Evolutionary conservation across 2,888 invertebrate species (phyloP), one percentile per base, ranked within the genome.

Genomic region (Melanophora roralis): DNA sequence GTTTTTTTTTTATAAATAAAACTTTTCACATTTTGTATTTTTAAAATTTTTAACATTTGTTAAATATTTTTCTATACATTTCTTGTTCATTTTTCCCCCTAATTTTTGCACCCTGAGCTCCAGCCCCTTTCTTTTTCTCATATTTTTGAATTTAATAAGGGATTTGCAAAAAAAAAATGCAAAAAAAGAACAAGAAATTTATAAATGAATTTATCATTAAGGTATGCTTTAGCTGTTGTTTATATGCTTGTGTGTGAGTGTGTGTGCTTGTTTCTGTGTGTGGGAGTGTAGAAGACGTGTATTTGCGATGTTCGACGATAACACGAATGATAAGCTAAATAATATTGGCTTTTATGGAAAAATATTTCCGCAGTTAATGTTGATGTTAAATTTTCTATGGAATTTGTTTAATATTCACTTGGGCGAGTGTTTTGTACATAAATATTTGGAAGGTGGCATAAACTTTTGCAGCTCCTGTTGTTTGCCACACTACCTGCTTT

Each of bases 281-380:
- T 43, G 62, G 16, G 40, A 27, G 14, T 40, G 59, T 59, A 14
- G 9, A 9, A n/a, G 6, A n/a, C 3, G 38, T 59, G 23, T 27
- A 59, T 16, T 14, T 12, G 43, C 11, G 9, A 21, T n/a, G n/a
- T 12, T 9, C 23, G 14, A 5, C 9, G 19, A 4, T 9, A 16
- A 16, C 8, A 23, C 12, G 38, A 14, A 47, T 65, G 55, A 78
- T 68, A 69, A 69, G 78, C 69, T n/a, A n/a, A n/a, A n/a, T 57
- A 74, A 78, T 78, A 73, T 73, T 78, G n/a, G 78, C 49, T 40
- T 62, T 68, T 73, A 57, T 57, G 57, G 62, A 36, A 78, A 65
- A 73, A 78, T 68, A 73, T 53, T 78, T 68, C 53, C 62, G 16
- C 14, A 64, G 64, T 64, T 68, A 27, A 68, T 73, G 62, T 73